Evolutionary conservation across 2,797 vertebrate genomes (phyloP), one percentile per base, ranked within the genome.

Genomic region (Cossypha heuglini): DNA sequence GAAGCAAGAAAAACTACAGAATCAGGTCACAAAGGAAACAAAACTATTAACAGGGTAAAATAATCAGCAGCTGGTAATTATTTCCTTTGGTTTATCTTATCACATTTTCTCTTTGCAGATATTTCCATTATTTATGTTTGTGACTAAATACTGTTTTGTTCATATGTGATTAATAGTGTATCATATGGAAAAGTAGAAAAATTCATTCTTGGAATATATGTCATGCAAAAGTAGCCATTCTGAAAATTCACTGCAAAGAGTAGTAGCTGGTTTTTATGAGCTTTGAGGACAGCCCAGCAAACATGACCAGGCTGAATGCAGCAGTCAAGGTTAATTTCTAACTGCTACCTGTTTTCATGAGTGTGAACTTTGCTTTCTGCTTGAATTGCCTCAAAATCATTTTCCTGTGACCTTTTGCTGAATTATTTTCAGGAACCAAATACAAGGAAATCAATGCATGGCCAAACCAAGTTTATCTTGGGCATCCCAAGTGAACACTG

Each of bases 281-380:
- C 43, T 77, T 13, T 33, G 49, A 54, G 45, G 28, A 21, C 28
- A 83, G 59, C 19, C 29, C 57, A 81, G 48, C 31, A 81, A 83
- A 68, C 1, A 5, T 26, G 40, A 28, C 21, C 37, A 45, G 26
- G 33, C 1, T 62, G 43, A 84, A 38, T 18, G 37, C 15, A 71
- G 31, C 21, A 89, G 63, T 66, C 43, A 43, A 84, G 52, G 59
- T 84, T 90, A 52, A 88, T 88, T 87, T 75, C 88, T 79, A 77
- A 78, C 76, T 54, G 25, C 35, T n/a, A 63, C 11, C 43, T 66
- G 8, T 13, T 94, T 62, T 31, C 73, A 26, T 33, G 63, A 55
- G 43, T 0, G 1, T 93, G 92, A 93, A 90, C 78, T 95, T 95
- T 96, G 88, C 77, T 92, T 94, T 94, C 83, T 93, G 48, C 62